These are phyloP conservation scores for Sitobion miscanthi DNA, from an alignment of 1,140 invertebrate genomes.

Conservation along the genomic window DNA sequence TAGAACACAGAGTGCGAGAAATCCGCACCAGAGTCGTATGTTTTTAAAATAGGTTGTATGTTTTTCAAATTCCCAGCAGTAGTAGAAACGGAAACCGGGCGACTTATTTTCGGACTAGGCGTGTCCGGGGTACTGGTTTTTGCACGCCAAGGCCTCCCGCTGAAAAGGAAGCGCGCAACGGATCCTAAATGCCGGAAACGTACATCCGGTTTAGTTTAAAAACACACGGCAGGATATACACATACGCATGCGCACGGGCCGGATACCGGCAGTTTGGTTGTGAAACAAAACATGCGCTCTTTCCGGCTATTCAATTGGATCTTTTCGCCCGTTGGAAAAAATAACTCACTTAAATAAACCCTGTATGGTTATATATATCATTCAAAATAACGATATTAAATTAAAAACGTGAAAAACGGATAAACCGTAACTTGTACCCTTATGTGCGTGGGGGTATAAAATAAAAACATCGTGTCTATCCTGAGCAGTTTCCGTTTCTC, in stretches of 20 bases:
- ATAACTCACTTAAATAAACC: slow-evolving; percentile 3
- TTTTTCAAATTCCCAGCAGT: slow-evolving; percentile 36
- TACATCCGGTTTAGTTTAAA: slow-evolving; percentile 47
- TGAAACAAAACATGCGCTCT: slow-evolving; percentile 38
- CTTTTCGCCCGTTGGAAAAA: slow-evolving; percentile 28
- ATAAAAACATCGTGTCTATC: neutral
- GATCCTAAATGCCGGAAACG: slow-evolving; percentile 54
- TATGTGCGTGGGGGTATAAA: slow-evolving; percentile 2
- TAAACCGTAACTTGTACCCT: slow-evolving; percentile 2
- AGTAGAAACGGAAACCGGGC: slow-evolving; percentile 44
- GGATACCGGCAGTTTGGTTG: slow-evolving; percentile 42
- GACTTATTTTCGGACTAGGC: slow-evolving; percentile 54
- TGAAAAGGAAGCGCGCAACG: slow-evolving; percentile 32
- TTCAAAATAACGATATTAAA: slow-evolving; percentile 31
- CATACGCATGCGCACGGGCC: neutral
- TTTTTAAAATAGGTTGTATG: slow-evolving; percentile 54
- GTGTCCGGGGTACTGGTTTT: slow-evolving; percentile 47
- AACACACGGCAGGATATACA: slow-evolving; percentile 53
- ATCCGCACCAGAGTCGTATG: slow-evolving; percentile 15
- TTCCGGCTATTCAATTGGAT: slow-evolving; percentile 50
- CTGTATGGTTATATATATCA: neutral
- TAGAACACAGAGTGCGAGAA: neutral
- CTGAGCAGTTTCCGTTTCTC: slow-evolving; percentile 26
- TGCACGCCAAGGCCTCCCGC: slow-evolving; percentile 23
- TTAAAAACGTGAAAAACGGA: neutral